Conservation (phyloP, 2,113 vertebrate genomes). For the Charina bottae region DNA sequence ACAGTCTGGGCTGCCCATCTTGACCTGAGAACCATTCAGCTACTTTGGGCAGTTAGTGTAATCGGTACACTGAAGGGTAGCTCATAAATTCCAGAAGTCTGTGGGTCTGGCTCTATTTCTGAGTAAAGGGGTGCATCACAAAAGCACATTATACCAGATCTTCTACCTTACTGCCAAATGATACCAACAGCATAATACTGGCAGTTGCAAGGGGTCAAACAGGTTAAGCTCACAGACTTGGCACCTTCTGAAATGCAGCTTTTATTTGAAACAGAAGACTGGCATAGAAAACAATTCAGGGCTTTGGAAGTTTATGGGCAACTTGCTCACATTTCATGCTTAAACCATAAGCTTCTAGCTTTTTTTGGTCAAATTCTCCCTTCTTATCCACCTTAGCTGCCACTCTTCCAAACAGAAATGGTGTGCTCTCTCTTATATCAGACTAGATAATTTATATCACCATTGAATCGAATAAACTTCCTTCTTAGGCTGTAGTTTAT, state of each 20-base stretch:
- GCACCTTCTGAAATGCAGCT: neutral
- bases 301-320: neutral
- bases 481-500: neutral
- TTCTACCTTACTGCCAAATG: neutral
- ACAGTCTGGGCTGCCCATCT: neutral
- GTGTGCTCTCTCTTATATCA: neutral
- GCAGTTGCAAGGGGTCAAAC: neutral
- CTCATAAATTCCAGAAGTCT: neutral
- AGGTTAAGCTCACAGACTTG: neutral
- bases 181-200: neutral
- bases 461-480: neutral
- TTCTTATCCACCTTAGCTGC: neutral
- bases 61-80: neutral
- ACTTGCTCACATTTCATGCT: neutral
- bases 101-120: neutral
- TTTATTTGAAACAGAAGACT: neutral
- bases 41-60: neutral
- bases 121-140: neutral
- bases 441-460: neutral
- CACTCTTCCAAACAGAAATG: neutral
- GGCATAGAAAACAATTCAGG: neutral
- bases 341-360: neutral
- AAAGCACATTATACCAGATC: neutral
- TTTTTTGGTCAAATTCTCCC: neutral
- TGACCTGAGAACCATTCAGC: neutral